phyloP scores from a whole-genome alignment of 2,113 vertebrate genomes.

The Echinops telfairi region DNA sequence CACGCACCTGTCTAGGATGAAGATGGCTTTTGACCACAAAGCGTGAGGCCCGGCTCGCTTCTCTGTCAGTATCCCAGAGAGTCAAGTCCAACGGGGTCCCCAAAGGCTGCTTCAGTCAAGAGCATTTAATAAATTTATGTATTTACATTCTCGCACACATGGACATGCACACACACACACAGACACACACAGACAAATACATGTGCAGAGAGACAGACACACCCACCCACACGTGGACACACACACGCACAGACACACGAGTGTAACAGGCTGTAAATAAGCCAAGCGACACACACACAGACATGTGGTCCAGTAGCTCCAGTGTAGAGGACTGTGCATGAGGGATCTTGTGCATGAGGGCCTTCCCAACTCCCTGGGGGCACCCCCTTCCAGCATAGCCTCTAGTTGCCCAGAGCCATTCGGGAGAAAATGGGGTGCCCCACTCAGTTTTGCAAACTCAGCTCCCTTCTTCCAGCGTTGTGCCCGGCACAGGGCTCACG shows the following conservation, averaged over 20 bases:
- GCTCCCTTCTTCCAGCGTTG: background rate
- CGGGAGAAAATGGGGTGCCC: accelerated
- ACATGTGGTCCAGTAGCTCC: background rate
- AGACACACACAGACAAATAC: background rate
- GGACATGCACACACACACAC: background rate
- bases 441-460: background rate
- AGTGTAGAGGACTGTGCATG: background rate
- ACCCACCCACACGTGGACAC: background rate
- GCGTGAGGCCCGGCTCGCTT: background rate
- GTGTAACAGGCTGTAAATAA: background rate
- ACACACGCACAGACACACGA: background rate
- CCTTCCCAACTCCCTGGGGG: background rate
- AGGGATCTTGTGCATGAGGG: background rate
- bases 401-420: background rate
- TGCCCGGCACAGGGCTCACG: background rate
- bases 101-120: accelerated
- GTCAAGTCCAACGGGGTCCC: accelerated
- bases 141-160: background rate
- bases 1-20: background rate
- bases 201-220: background rate
- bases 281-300: background rate
- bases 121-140: accelerated
- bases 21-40: too few relatives aligned
- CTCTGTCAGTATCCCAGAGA: accelerated
- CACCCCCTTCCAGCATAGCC: accelerated